phyloP scores from a whole-genome alignment of 2,888 invertebrate species.

The Camponotus fellah region DNA sequence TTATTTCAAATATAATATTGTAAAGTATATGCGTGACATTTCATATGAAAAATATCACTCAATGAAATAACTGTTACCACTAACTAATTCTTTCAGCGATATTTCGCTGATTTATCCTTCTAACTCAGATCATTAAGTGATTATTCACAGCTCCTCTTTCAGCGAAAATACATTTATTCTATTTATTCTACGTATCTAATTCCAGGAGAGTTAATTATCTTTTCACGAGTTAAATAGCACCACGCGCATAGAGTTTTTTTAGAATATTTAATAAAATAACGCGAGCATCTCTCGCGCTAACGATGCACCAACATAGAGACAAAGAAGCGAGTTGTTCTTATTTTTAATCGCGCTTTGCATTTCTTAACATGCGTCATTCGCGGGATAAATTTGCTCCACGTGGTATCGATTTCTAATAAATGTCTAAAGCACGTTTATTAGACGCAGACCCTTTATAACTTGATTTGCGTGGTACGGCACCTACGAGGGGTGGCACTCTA shows the following conservation, averaged over 20 bases:
- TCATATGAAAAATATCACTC: background rate
- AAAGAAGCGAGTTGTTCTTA: constrained; percentile 40
- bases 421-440: constrained; percentile 45
- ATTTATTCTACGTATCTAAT: background rate
- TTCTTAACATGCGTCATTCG: constrained; percentile 55
- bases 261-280: constrained; percentile 17
- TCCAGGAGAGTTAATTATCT: background rate
- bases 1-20: background rate
- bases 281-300: background rate
- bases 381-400: constrained; percentile 54
- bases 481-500: constrained; percentile 33
- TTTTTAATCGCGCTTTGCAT: constrained; percentile 49
- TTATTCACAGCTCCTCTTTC: background rate
- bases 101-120: background rate
- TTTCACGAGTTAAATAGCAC: background rate
- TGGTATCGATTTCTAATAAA: constrained; percentile 55
- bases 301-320: background rate
- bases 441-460: constrained; percentile 48
- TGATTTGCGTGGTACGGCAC: constrained; percentile 40
- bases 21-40: background rate
- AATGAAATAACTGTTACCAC: background rate
- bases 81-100: background rate
- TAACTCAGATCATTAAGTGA: background rate
- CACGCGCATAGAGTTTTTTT: background rate
- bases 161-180: background rate